Conservation (phyloP, 92 coral and sea anemone species). For the Umimayanthus kanabou region DNA sequence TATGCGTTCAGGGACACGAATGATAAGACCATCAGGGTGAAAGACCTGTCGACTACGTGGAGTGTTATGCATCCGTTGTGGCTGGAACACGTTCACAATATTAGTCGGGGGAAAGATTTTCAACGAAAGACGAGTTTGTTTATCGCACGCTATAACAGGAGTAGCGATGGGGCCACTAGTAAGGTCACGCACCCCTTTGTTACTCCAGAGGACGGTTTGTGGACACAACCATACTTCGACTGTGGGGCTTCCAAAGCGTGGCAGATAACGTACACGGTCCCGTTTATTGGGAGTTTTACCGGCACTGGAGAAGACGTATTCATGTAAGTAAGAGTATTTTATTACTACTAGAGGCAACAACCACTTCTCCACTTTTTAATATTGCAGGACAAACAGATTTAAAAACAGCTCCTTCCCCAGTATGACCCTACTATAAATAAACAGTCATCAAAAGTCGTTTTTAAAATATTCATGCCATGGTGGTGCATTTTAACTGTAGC, state of each 20-base stretch:
- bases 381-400: too few relatives aligned
- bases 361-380: too few relatives aligned
- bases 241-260: constrained; percentile 87
- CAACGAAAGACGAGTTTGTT: constrained; percentile 41
- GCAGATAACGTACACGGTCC: constrained; percentile 91
- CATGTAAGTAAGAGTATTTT: constrained; percentile 68
- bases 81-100: constrained; percentile 61
- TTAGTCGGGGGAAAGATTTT: constrained; percentile 48
- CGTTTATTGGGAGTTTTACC: constrained; percentile 60
- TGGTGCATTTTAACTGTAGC: too few relatives aligned
- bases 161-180: constrained; percentile 25
- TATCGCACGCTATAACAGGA: constrained; percentile 50
- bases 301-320: constrained; percentile 54
- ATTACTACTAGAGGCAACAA: too few relatives aligned
- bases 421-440: too few relatives aligned
- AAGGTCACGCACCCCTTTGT: constrained; percentile 54
- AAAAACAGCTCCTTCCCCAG: too few relatives aligned
- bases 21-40: constrained; percentile 54
- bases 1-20: constrained; percentile 74
- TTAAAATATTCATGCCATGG: too few relatives aligned
- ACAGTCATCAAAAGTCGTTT: too few relatives aligned
- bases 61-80: constrained; percentile 69
- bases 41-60: constrained; percentile 63
- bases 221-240: constrained; percentile 92
- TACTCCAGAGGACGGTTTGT: constrained; percentile 62